A percentile compares a stretch with the other conserved stretches of the same genome.
Evolutionary conservation across 2,797 vertebrate genomes (phyloP).

Genomic region (Semaprochilodus insignis): DNA sequence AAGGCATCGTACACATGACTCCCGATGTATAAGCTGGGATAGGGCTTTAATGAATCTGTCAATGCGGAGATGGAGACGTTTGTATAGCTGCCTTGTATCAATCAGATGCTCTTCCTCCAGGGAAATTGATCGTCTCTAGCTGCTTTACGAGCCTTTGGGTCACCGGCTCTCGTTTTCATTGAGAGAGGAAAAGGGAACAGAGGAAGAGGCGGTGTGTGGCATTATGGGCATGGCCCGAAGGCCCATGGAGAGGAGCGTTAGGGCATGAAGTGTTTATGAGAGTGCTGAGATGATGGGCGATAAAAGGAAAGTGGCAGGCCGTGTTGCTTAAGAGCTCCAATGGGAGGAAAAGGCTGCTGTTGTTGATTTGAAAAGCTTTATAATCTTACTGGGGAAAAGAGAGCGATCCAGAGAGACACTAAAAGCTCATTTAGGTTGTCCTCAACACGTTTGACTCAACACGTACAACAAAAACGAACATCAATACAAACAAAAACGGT

Average conservation of each 20-base stretch:
- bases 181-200: conserved; percentile 33
- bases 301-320: conserved; percentile 28
- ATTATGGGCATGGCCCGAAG: conserved; percentile 16
- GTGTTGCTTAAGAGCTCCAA: conserved; percentile 29
- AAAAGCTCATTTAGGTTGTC: conserved; percentile 10
- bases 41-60: conserved; percentile 51
- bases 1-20: conserved; percentile 13
- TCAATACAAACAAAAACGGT: conserved; percentile 1
- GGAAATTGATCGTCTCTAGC: conserved; percentile 62
- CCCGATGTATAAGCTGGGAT: conserved; percentile 39
- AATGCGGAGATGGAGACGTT: conserved; percentile 56
- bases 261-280: conserved; percentile 28
- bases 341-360: conserved; percentile 36
- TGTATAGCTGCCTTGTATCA: conserved; percentile 50
- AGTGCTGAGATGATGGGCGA: conserved; percentile 22
- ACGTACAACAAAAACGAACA: not conserved
- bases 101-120: conserved; percentile 45
- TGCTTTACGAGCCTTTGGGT: conserved; percentile 64
- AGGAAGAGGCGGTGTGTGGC: not conserved
- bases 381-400: conserved; percentile 19
- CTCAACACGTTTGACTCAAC: conserved; percentile 1
- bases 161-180: conserved; percentile 52
- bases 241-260: conserved; percentile 7
- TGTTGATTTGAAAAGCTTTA: conserved; percentile 63
- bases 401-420: conserved; percentile 7